Evolutionary conservation across 2,888 invertebrate species (phyloP).

Genomic region (Mesodorylaimus sp.): DNA sequence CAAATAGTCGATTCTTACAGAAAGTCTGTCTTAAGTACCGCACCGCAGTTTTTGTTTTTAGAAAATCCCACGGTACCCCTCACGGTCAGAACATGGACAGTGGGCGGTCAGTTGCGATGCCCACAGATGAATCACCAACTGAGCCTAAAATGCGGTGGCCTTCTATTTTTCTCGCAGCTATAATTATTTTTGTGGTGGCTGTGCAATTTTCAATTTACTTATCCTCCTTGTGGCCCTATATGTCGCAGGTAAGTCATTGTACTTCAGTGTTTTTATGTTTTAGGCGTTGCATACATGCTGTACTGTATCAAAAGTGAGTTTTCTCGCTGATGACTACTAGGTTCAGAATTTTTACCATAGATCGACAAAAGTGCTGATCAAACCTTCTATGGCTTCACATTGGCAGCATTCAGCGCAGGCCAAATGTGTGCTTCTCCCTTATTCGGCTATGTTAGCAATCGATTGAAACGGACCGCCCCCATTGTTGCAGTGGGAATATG

Average conservation of each 20-base stretch:
- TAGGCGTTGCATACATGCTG: no score
- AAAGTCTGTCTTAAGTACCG: no score
- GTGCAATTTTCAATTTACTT: slow-evolving; percentile 1
- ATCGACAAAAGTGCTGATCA: slow-evolving; percentile 13
- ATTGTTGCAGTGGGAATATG: slow-evolving; percentile 27
- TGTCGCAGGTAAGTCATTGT: background rate
- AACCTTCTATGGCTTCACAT: slow-evolving; percentile 30
- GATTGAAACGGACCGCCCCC: slow-evolving; percentile 18
- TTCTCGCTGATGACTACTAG: no score
- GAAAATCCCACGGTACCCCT: no score
- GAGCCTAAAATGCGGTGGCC: no score
- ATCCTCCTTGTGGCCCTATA: background rate
- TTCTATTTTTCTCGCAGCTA: background rate
- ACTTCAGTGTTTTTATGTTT: no score
- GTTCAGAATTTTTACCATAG: slow-evolving; percentile 5
- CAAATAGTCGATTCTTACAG: no score
- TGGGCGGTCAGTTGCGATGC: no score
- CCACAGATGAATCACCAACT: no score
- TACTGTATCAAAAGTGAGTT: no score
- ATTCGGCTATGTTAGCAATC: slow-evolving; percentile 29
- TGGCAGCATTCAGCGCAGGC: slow-evolving; percentile 31
- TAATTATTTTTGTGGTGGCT: background rate
- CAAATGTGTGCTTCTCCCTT: slow-evolving; percentile 31
- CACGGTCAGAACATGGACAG: no score
- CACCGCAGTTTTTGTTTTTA: no score